Percentiles rank a stretch among this genome's conserved stretches.
These are phyloP conservation scores for Malurus cyaneus DNA, from an alignment of 2,113 vertebrate genomes.

Conservation along the genomic window DNA sequence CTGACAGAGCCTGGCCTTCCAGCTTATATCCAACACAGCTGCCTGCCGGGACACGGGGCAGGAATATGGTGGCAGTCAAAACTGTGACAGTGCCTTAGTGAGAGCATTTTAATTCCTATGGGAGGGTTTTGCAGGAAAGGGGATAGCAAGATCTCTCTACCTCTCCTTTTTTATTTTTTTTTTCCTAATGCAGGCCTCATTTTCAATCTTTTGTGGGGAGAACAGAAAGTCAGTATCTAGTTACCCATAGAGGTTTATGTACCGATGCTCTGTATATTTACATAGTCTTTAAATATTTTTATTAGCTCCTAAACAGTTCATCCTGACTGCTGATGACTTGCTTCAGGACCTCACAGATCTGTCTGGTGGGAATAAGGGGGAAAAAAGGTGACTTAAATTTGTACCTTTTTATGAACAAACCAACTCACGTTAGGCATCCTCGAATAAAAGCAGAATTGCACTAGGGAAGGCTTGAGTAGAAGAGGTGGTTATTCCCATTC, in stretches of 20 bases:
- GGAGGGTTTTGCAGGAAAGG: background rate
- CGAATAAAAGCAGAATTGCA: background rate
- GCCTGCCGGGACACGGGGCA: fast-evolving
- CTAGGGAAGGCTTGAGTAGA: background rate
- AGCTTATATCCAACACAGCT: background rate
- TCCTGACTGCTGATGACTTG: background rate
- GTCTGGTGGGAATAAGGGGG: background rate
- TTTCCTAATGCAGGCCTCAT: background rate
- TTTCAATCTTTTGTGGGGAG: background rate
- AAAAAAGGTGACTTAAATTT: background rate
- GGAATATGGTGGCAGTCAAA: background rate
- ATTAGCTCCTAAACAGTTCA: constrained; percentile 42
- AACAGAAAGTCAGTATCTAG: background rate
- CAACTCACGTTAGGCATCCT: background rate
- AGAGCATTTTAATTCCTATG: background rate
- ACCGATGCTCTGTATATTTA: background rate
- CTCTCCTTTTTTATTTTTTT: background rate
- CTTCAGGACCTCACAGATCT: background rate
- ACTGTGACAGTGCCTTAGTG: background rate
- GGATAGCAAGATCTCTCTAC: background rate
- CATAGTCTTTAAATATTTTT: constrained; percentile 50
- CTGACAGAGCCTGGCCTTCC: background rate
- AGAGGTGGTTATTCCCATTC: background rate
- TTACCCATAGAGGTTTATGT: background rate
- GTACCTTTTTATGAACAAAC: background rate